A percentile compares a stretch with the other conserved stretches of the same genome.
phyloP scores from a whole-genome alignment of 2,113 vertebrate genomes.

The Paracanthobrama guichenoti region DNA sequence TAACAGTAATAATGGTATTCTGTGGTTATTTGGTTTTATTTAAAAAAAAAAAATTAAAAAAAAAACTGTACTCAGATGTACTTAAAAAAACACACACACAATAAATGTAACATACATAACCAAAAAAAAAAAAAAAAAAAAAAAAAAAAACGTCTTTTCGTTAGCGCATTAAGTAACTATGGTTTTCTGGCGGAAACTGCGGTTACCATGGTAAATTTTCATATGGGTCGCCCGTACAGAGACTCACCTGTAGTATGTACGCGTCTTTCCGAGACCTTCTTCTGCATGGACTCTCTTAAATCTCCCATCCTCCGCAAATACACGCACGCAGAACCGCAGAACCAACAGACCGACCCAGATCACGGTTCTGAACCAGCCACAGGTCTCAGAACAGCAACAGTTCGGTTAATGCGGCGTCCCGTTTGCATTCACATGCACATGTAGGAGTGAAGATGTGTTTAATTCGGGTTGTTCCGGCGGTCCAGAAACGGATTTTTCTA shows the following conservation, averaged over 20 bases:
- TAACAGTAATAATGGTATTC: neutral
- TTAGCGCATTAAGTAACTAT: neutral
- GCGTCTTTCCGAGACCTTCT: constrained; percentile 69
- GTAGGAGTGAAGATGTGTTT: neutral
- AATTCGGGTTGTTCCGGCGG: neutral
- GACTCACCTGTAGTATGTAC: constrained; percentile 74
- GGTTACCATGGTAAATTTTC: constrained; percentile 21
- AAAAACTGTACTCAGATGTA: neutral
- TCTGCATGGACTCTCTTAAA: constrained; percentile 72
- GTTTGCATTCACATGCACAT: neutral
- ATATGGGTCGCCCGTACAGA: neutral
- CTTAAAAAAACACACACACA: neutral
- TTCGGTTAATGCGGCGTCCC: constrained; percentile 14
- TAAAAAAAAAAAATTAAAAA: too few species aligned
- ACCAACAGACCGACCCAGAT: constrained; percentile 37
- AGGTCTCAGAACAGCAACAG: constrained; percentile 28
- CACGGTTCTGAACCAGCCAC: constrained; percentile 28
- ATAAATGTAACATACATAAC: neutral
- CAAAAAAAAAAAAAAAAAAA: neutral
- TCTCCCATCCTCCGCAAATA: constrained; percentile 71
- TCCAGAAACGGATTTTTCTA: constrained; percentile 1
- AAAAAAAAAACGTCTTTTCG: neutral
- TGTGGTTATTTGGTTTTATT: too few species aligned
- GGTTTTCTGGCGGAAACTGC: constrained; percentile 14
- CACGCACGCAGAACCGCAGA: constrained; percentile 57